Evolutionary conservation across 1,140 invertebrate species (phyloP), one percentile per base, ranked within the genome.

Genomic region (Pissodes strobi): DNA sequence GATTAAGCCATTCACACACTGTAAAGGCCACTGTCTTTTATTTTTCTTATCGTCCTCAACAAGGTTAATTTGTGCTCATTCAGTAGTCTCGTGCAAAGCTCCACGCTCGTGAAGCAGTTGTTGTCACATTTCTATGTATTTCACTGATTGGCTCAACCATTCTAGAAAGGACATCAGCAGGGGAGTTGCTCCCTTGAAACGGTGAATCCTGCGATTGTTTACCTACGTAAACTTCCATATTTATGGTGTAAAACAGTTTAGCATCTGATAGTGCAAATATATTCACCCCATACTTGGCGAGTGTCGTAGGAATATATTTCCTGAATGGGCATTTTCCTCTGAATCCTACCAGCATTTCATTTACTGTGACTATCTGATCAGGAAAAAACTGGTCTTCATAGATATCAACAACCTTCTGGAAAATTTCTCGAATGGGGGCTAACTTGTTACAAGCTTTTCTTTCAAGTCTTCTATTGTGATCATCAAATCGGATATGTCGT

Each of bases 151-250:
- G 38, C 17, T 39, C 19, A 41, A 41, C 17, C 4, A 41, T n/a
- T 17, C 38, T 41, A n/a, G 6, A 6, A 8, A 34, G 6, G 6
- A 34, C n/a, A n/a, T n/a, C n/a, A n/a, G n/a, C n/a, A n/a, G n/a
- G n/a, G n/a, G n/a, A n/a, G n/a, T n/a, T n/a, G 30, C 30, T 34
- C 6, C 6, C 30, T 34, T 15, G n/a, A 58, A 27, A 30, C 22
- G 21, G 12, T 17, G 46, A 39, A n/a, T 51, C 57, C 22, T 46
- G 27, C 12, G 56, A 55, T 34, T 69, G 60, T 45, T 59, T 17
- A 10, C 64, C 67, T 67, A n/a, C n/a, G n/a, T n/a, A 69, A 23
- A 71, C 43, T 55, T 66, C 64, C 43, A 69, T 21, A 25, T 64
- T 57, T 17, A 8, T 13, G 15, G 61, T 62, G 38, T 71, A 69